Evolutionary conservation across 2,113 vertebrate species (phyloP), one percentile per base, ranked within the genome.

Genomic region (Sturnira hondurensis): DNA sequence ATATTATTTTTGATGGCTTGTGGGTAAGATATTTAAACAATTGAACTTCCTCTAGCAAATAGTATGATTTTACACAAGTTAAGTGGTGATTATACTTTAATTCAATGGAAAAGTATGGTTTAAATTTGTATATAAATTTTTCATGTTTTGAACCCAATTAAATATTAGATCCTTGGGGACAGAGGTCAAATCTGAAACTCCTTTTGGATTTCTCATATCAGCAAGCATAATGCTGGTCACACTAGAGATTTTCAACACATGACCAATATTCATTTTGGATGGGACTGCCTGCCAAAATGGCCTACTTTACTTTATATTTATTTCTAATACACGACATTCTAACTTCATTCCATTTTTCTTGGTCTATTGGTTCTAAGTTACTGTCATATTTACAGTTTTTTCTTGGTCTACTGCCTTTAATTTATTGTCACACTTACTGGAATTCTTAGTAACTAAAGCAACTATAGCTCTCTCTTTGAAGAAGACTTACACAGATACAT

Each of bases 281-380:
- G 17, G 68, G 41, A 63, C 7, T 86, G 36, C 16, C 84, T 96
- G 47, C 41, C 52, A 80, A 65, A 93, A 86, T 85, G 54, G 22
- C 65, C 47, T 95, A n/a, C 26, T 76, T 94, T 82, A 54, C 50
- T 96, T 90, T 81, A 93, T 92, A 96, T 90, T 93, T 43, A 96
- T 93, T 85, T 6, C 16, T 77, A 92, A 63, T 74, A 86, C 5
- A 31, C 86, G 67, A 36, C 33, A 88, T 26, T 91, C 52, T 77
- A 82, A 94, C 67, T 89, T 95, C 76, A 95, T 94, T 91, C 43
- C 5, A 8, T 82, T 96, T 85, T 94, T 93, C 76, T 58, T 94
- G 50, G 81, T 95, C 76, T 89, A 16, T 74, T 97, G 65, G 31
- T 87, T 96, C 50, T 96, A 95, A 97, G 58, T 93, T 84, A 87